These are phyloP conservation scores for Xanthostigma xanthostigma DNA, from an alignment of 2,888 invertebrate species.

Conservation along the genomic window DNA sequence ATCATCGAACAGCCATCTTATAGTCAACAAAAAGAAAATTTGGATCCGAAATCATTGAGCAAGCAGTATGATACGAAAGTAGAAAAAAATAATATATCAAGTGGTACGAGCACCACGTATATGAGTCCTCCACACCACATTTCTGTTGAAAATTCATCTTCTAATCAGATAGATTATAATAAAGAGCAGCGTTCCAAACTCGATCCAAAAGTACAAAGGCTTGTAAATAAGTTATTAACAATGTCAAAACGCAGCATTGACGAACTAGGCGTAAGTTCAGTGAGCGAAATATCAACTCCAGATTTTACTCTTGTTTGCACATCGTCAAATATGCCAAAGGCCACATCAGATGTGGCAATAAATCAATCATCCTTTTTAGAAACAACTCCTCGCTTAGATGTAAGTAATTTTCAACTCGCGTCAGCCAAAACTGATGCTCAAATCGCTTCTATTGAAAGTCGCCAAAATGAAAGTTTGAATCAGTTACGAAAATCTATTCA, in stretches of 20 bases:
- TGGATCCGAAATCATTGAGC: too few species aligned
- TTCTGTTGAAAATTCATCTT: too few species aligned
- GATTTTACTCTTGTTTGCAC: slow-evolving; percentile 30
- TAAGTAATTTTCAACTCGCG: too few species aligned
- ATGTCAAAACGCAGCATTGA: slow-evolving; percentile 35
- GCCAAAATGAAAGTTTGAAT: not conserved
- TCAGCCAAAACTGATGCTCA: not conserved
- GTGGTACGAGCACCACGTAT: slow-evolving; percentile 23
- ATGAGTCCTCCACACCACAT: slow-evolving; percentile 22
- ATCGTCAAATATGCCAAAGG: slow-evolving; percentile 22
- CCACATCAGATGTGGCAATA: too few species aligned
- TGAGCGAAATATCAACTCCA: slow-evolving; percentile 33
- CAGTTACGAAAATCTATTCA: not conserved
- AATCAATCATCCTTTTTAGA: too few species aligned
- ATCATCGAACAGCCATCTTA: too few species aligned
- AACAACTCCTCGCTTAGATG: too few species aligned
- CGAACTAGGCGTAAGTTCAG: slow-evolving; percentile 29
- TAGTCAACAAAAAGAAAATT: too few species aligned
- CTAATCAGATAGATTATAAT: not conserved
- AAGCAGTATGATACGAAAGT: too few species aligned
- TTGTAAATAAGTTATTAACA: slow-evolving; percentile 33
- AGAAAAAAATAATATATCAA: too few species aligned
- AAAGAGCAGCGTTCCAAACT: slow-evolving; percentile 8
- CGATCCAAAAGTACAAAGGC: slow-evolving; percentile 27
- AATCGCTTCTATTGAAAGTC: not conserved